Percentiles rank a stretch among this genome's conserved stretches.
phyloP scores from a whole-genome alignment of 2,113 vertebrate genomes.

The Plectropomus leopardus region DNA sequence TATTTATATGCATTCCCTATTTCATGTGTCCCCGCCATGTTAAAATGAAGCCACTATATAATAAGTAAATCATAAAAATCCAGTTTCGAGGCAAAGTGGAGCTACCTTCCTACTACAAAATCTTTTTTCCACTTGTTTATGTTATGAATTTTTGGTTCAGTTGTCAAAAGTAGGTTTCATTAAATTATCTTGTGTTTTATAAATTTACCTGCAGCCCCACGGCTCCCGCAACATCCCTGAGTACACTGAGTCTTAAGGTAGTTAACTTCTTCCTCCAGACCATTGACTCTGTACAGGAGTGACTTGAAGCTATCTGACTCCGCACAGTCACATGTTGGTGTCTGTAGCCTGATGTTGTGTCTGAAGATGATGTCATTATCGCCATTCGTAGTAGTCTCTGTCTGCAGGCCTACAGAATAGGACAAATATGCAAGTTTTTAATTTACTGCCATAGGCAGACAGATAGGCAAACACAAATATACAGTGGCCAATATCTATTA shows the following conservation, averaged over 20 bases:
- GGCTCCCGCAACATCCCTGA: constrained; percentile 85
- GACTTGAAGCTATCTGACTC: constrained; percentile 83
- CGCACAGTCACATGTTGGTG: constrained; percentile 84
- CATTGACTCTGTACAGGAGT: constrained; percentile 88
- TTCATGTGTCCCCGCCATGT: no score
- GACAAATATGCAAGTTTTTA: not conserved
- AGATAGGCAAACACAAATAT: no score
- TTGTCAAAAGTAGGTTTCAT: no score
- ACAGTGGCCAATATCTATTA: no score
- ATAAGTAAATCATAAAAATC: not conserved
- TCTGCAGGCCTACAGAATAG: constrained; percentile 68
- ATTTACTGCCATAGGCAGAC: not conserved
- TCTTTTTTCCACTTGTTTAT: not conserved
- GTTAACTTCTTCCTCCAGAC: constrained; percentile 89
- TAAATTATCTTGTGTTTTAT: no score
- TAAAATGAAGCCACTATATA: no score
- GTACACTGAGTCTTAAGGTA: constrained; percentile 87
- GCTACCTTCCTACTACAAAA: not conserved
- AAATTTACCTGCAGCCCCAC: constrained; percentile 77
- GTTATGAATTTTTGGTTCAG: not conserved
- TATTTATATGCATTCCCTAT: no score
- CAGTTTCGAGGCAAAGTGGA: not conserved
- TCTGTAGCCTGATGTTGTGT: constrained; percentile 88
- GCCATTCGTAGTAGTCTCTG: constrained; percentile 68
- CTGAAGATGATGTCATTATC: constrained; percentile 90